Evolutionary conservation across 2,797 vertebrate species (phyloP).

Genomic region (Sebastiscus albofasciatus): DNA sequence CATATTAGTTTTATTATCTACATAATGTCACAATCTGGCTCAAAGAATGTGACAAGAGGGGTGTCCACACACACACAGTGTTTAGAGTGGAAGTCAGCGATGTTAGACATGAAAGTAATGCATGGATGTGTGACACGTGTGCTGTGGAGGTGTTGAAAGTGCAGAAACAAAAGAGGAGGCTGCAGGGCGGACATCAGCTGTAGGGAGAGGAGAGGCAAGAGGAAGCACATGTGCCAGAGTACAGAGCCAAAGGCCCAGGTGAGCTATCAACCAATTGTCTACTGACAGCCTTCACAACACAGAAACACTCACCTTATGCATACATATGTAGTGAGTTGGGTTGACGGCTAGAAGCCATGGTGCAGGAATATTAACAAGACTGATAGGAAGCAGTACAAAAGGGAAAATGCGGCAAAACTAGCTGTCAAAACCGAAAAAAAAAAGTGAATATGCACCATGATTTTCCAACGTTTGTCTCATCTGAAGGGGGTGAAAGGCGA

Average conservation of each 20-base stretch:
- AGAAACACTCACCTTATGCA: neutral
- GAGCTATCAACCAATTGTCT: neutral
- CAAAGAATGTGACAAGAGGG: neutral
- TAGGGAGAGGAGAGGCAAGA: neutral
- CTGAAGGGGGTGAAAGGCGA: conserved; percentile 42
- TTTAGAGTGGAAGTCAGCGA: neutral
- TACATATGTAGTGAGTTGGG: neutral
- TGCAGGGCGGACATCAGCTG: conserved; percentile 3
- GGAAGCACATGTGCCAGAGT: neutral
- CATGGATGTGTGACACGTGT: neutral
- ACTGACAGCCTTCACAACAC: neutral
- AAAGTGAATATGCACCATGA: neutral
- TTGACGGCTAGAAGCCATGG: neutral
- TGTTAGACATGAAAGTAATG: neutral
- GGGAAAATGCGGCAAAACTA: neutral
- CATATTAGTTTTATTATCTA: neutral
- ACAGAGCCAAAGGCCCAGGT: neutral
- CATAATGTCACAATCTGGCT: neutral
- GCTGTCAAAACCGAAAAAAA: conserved; percentile 11
- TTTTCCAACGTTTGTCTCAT: conserved; percentile 14
- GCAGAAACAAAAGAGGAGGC: neutral
- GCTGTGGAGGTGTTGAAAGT: neutral
- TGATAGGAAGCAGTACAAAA: neutral
- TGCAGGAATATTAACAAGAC: conserved; percentile 8
- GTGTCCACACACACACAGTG: neutral